Conservation (phyloP, 2,888 invertebrate species). For the Eucriotettix oculatus region DNA sequence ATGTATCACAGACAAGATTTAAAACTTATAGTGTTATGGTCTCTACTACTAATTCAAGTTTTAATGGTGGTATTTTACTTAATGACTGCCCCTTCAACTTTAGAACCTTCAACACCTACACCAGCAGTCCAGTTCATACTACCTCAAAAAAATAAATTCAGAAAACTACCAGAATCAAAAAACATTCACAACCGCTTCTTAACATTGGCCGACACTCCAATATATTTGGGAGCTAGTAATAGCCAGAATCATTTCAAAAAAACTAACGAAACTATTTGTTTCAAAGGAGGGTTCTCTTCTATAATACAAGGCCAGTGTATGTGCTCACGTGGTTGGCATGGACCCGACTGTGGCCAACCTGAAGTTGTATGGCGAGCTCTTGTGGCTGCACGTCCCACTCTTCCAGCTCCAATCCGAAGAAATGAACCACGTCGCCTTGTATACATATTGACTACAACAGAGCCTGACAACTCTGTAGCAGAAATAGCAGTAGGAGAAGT, state of each 20-base stretch:
- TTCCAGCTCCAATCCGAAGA: neutral
- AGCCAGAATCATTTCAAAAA: too few relatives aligned
- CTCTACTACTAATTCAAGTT: conserved; percentile 23
- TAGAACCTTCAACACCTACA: conserved; percentile 9
- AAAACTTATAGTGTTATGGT: conserved; percentile 23
- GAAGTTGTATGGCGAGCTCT: conserved; percentile 27
- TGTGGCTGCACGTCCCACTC: neutral
- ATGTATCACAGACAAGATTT: conserved; percentile 18
- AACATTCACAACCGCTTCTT: too few relatives aligned
- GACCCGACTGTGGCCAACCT: conserved; percentile 45
- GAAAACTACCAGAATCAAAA: too few relatives aligned
- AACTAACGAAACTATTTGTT: neutral
- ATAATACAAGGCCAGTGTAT: conserved; percentile 23
- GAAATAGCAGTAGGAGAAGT: neutral
- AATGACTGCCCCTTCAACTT: conserved; percentile 13
- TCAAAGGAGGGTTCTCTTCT: too few relatives aligned
- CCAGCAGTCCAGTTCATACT: neutral
- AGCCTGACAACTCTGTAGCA: neutral
- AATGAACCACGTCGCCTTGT: neutral
- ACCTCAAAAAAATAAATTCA: too few relatives aligned
- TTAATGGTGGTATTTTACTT: conserved; percentile 23
- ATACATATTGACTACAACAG: neutral
- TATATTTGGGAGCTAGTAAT: too few relatives aligned
- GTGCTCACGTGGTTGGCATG: conserved; percentile 45
- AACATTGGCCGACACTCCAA: too few relatives aligned